Evolutionary conservation across 2,888 invertebrate genomes (phyloP), one percentile per base, ranked within the genome.

Genomic region (Isoperla grammatica): DNA sequence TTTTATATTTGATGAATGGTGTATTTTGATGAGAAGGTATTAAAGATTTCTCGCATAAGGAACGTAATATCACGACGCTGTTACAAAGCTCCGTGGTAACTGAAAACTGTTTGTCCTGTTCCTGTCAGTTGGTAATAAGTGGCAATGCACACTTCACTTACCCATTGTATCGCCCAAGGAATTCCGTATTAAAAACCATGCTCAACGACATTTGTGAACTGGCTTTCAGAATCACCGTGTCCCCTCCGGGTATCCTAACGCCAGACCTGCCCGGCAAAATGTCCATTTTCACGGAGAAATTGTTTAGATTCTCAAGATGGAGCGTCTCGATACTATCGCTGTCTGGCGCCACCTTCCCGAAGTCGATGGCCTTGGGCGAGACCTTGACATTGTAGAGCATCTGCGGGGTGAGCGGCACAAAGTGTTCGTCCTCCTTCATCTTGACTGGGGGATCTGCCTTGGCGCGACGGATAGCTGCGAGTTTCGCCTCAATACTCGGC

Each of bases 381-480:
- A 78, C 70, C 56, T 69, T 69, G 9, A 78, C 67, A 37, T 74
- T 74, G 59, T 72, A 72, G 23, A 78, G 70, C 61, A 75, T 71
- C 37, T 71, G 67, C 0, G 78, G 76, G 1, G 75, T 69, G 29
- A 79, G 63, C 0, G 75, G 73, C 35, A 75, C 66, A 17, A 71
- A 66, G 13, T 46, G 48, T 15, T 46, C 55, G 15, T 42, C 54
- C 19, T 55, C 46, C 9, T 35, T 12, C 12, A 3, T 2, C 9
- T 29, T 29, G 5, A 8, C 29, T n/a, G n/a, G n/a, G n/a, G n/a
- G n/a, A n/a, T n/a, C n/a, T 8, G 29, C 29, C 29, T 29, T 29
- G 5, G 4, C 8, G 5, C 8, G 29, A 29, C 29, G 29, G 29
- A 29, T 4, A 6, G 29, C 29, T 8, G 29, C 8, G 29, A 29